Conservation (phyloP, 2,888 invertebrate genomes). For the Stenoptilia bipunctidactyla region DNA sequence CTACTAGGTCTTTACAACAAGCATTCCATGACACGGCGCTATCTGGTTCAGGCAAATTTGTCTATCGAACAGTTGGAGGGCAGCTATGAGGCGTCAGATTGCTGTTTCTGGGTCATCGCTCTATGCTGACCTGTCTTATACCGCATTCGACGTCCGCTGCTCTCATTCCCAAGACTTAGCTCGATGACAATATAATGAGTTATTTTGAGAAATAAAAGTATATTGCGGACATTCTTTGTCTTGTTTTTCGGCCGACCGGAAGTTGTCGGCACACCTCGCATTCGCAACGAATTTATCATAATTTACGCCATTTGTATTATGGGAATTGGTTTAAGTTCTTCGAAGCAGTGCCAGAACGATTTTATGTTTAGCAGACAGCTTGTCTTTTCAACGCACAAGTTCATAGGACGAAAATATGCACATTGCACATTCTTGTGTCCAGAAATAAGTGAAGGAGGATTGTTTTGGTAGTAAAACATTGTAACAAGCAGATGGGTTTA, state of each 20-base stretch:
- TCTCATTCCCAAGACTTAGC: slow-evolving; percentile 21
- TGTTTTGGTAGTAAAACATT: too few species aligned
- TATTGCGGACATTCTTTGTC: not conserved
- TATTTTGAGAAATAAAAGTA: not conserved
- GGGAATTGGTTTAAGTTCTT: not conserved
- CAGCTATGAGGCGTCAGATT: not conserved
- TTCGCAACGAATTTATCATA: not conserved
- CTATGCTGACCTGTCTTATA: slow-evolving; percentile 44
- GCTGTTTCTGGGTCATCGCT: slow-evolving; percentile 55
- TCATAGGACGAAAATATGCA: slow-evolving; percentile 31
- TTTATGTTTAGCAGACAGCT: slow-evolving; percentile 25
- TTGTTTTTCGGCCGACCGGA: not conserved
- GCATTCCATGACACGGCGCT: too few species aligned
- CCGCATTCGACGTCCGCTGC: slow-evolving; percentile 6
- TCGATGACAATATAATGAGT: not conserved
- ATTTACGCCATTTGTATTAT: not conserved
- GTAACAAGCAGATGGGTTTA: too few species aligned
- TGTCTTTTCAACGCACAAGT: slow-evolving; percentile 27
- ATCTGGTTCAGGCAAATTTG: not conserved
- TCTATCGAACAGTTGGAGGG: not conserved
- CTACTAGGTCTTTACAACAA: too few species aligned
- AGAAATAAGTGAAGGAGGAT: too few species aligned
- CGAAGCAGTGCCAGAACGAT: not conserved
- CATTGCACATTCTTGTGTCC: too few species aligned
- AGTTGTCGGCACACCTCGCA: not conserved